Evolutionary conservation across 2,888 invertebrate genomes (phyloP).

Genomic region (Anodontia alba): DNA sequence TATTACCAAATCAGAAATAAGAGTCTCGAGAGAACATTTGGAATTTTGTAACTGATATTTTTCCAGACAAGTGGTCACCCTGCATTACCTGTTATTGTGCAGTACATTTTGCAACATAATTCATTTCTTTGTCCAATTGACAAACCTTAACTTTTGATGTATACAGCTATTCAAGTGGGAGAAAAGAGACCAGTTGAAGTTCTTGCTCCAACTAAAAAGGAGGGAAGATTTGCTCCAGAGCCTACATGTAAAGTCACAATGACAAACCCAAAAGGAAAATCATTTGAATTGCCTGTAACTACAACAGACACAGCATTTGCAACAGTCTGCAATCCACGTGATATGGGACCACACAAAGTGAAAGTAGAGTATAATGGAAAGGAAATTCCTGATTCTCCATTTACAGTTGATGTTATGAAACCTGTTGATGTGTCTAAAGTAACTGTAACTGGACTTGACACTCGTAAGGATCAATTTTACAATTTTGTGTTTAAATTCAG

Average conservation of each 20-base stretch:
- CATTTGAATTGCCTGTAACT: constrained; percentile 85
- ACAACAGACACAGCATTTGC: constrained; percentile 91
- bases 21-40: too few relatives aligned
- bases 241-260: constrained; percentile 88
- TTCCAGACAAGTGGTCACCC: too few relatives aligned
- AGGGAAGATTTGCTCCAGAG: constrained; percentile 80
- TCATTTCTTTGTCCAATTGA: too few relatives aligned
- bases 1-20: too few relatives aligned
- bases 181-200: constrained; percentile 48
- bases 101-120: too few relatives aligned
- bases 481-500: not conserved
- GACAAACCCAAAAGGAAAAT: constrained; percentile 51
- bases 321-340: constrained; percentile 81
- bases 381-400: constrained; percentile 83
- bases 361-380: constrained; percentile 83
- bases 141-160: not conserved
- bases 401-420: constrained; percentile 81
- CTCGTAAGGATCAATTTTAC: constrained; percentile 89
- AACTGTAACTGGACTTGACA: constrained; percentile 93
- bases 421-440: constrained; percentile 91
- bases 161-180: constrained; percentile 49
- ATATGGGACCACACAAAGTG: constrained; percentile 81
- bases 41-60: too few relatives aligned
- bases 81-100: too few relatives aligned
- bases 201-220: constrained; percentile 42